phyloP scores from a whole-genome alignment of 2,113 vertebrate genomes.

The Trochalopteron elliotii region DNA sequence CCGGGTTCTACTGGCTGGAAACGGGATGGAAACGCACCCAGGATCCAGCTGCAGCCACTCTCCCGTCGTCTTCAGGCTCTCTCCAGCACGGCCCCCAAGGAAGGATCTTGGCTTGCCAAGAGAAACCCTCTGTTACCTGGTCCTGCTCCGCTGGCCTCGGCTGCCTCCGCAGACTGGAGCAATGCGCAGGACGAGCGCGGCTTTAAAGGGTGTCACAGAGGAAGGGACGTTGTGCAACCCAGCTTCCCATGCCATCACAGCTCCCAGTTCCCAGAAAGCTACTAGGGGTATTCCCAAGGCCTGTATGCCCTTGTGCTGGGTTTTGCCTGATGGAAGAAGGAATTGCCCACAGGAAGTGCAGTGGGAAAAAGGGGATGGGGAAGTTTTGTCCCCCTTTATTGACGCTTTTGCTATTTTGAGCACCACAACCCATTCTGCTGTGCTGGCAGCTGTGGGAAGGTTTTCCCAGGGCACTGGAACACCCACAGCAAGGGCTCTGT shows the following conservation, averaged over 20 bases:
- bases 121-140: not conserved
- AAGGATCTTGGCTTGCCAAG: rapidly evolving
- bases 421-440: not conserved
- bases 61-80: not conserved
- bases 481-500: not conserved
- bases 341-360: not conserved
- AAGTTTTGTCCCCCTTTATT: not conserved
- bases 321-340: not conserved
- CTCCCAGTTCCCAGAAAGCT: not conserved
- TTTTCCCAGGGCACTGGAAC: not conserved
- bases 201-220: conserved; percentile 6
- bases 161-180: not conserved
- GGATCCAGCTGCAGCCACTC: not conserved
- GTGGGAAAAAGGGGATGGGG: not conserved
- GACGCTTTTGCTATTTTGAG: not conserved
- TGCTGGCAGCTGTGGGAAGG: not conserved
- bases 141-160: rapidly evolving
- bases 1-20: not conserved
- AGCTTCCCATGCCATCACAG: rapidly evolving
- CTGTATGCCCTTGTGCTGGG: rapidly evolving
- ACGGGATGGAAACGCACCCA: not conserved
- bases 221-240: conserved; percentile 15
- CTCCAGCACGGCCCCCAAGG: not conserved
- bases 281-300: not conserved
- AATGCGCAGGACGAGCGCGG: rapidly evolving